Evolutionary conservation across 2,113 vertebrate genomes (phyloP).

Genomic region (Prinia subflava): DNA sequence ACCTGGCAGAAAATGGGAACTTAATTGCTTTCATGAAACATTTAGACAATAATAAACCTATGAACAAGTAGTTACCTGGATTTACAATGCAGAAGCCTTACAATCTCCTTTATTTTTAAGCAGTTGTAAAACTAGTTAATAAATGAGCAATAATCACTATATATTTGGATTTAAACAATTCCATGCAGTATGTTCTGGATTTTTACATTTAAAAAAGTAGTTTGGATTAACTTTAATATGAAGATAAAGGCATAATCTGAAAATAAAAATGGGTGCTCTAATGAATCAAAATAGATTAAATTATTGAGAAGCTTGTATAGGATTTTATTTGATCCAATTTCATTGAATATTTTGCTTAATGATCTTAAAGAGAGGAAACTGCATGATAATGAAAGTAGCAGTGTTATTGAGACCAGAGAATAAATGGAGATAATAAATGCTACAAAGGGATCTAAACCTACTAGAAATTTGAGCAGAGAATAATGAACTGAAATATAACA

Average conservation of each 20-base stretch:
- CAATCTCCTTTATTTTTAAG: neutral
- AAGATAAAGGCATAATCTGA: neutral
- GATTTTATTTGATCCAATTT: constrained; percentile 47
- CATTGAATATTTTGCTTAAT: neutral
- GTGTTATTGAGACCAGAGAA: neutral
- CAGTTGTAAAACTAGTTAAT: neutral
- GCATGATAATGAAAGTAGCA: neutral
- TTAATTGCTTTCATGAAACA: constrained; percentile 44
- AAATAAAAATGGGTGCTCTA: neutral
- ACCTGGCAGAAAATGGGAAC: constrained; percentile 26
- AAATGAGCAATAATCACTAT: neutral
- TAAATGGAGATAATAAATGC: neutral
- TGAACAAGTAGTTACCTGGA: constrained; percentile 25
- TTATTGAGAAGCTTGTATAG: neutral
- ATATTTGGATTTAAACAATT: neutral
- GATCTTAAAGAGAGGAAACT: neutral
- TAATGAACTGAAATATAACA: neutral
- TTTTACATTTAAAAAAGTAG: constrained; percentile 19
- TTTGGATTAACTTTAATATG: neutral
- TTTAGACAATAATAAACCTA: constrained; percentile 36
- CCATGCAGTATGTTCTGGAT: neutral
- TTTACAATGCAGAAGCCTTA: neutral
- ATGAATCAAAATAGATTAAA: constrained; percentile 20
- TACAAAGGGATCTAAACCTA: neutral
- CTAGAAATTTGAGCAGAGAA: neutral